Evolutionary conservation across 2,888 invertebrate genomes (phyloP).

Genomic region (Bruchidius siliquastri): DNA sequence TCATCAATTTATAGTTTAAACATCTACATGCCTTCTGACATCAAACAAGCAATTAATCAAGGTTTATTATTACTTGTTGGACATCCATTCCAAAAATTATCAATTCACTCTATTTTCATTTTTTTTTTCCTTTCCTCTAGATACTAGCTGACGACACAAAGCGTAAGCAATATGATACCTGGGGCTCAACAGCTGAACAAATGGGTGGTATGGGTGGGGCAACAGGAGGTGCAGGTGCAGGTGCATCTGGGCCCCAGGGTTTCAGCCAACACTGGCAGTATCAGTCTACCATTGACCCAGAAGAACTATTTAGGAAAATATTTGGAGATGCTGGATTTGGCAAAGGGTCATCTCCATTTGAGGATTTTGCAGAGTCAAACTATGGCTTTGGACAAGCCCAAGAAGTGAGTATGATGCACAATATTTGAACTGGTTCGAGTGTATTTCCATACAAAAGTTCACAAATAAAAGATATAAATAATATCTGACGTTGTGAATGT

Average conservation of each 20-base stretch:
- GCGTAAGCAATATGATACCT: constrained; percentile 89
- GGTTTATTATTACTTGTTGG: too few relatives aligned
- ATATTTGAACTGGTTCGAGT: not conserved
- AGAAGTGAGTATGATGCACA: constrained; percentile 64
- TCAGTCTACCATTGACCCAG: constrained; percentile 86
- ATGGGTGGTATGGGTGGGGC: constrained; percentile 68
- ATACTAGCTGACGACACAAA: constrained; percentile 87
- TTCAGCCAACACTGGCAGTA: constrained; percentile 75
- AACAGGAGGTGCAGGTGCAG: constrained; percentile 43
- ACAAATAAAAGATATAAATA: too few relatives aligned
- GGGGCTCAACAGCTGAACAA: constrained; percentile 82
- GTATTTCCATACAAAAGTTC: not conserved
- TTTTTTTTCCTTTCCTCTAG: constrained; percentile 42
- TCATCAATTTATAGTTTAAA: too few relatives aligned
- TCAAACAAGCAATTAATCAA: too few relatives aligned
- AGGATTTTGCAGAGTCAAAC: constrained; percentile 82
- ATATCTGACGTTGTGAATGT: too few relatives aligned
- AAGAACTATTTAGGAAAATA: constrained; percentile 93
- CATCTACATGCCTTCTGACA: too few relatives aligned
- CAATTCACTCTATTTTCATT: too few relatives aligned
- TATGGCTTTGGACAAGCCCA: constrained; percentile 90
- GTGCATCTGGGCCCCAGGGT: constrained; percentile 54
- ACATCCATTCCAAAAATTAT: too few relatives aligned
- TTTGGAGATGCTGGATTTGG: constrained; percentile 83
- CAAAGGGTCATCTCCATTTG: constrained; percentile 54